These are phyloP conservation scores for Diabrotica balteata DNA, from an alignment of 2,888 invertebrate species.

Conservation along the genomic window DNA sequence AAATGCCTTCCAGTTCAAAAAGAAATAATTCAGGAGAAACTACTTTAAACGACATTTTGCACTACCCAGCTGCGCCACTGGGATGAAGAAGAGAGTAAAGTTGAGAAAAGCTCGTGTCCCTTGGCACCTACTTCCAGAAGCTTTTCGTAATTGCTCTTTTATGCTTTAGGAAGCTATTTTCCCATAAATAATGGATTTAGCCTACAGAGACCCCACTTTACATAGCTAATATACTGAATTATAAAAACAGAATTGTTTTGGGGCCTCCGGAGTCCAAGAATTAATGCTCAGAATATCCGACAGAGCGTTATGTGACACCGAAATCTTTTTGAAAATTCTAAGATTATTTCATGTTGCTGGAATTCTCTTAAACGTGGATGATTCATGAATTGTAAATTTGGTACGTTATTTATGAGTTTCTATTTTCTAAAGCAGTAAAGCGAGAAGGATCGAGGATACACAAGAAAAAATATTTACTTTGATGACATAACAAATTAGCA, in stretches of 20 bases:
- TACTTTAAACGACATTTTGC: neutral
- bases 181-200: constrained; percentile 11
- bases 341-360: too few species aligned
- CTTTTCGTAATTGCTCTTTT: constrained; percentile 18
- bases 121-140: constrained; percentile 4
- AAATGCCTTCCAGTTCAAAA: too few species aligned
- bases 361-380: too few species aligned
- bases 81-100: neutral
- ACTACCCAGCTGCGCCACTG: neutral
- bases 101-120: constrained; percentile 5
- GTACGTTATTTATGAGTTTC: too few species aligned
- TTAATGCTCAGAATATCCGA: constrained; percentile 9
- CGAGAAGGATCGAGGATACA: too few species aligned
- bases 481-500: too few species aligned
- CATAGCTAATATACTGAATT: neutral
- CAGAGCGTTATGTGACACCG: neutral
- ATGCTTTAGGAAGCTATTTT: constrained; percentile 14
- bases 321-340: too few species aligned
- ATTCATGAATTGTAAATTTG: too few species aligned
- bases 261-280: too few species aligned
- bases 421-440: too few species aligned
- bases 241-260: too few species aligned
- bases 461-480: too few species aligned
- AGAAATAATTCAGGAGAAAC: neutral
- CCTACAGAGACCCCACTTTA: neutral